Evolutionary conservation across 2,113 vertebrate species (phyloP), one percentile per base, ranked within the genome.

Genomic region (Zosterops borbonicus): DNA sequence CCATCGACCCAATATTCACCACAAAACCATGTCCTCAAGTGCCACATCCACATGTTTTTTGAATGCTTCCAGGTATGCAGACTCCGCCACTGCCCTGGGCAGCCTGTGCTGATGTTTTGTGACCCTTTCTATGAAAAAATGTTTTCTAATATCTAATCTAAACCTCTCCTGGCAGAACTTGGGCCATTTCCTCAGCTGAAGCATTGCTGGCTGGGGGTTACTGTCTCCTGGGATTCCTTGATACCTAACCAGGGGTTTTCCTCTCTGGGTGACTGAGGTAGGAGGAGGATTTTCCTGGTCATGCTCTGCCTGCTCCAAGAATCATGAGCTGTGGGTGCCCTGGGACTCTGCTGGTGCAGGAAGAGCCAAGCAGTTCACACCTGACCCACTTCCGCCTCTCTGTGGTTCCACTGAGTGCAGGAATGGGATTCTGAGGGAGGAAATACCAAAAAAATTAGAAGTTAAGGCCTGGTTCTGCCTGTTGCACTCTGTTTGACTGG

Each of bases 281-380:
- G 35, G 42, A 53, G 39, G 23, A 28, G 27, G 6, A 4, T 69
- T 63, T 19, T 67, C 80, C 46, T 52, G 35, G 21, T 46, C 12
- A 0, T 41, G 33, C 28, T n/a, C n/a, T 50, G 14, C 1, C 25
- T 1, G 3, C 12, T 2, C 4, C 8, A 5, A 42, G 44, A 4
- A 41, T 2, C 25, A 19, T 74, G 60, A 35, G 31, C 63, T 27
- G 52, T 9, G 52, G 24, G n/a, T 53, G 29, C 62, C 77, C 44
- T 6, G 9, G 28, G 28, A 29, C n/a, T 35, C 33, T 2, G 0
- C 3, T 3, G 82, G n/a, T 3, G 24, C 2, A 2, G 3, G 2
- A 28, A 22, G 58, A 19, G 37, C 77, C 22, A 28, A 12, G 33
- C 28, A 6, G 33, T 1, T 55, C 19, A 19, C 69, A 19, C 46